phyloP scores from a whole-genome alignment of 2,113 vertebrate genomes.

The Thunnus maccoyii region DNA sequence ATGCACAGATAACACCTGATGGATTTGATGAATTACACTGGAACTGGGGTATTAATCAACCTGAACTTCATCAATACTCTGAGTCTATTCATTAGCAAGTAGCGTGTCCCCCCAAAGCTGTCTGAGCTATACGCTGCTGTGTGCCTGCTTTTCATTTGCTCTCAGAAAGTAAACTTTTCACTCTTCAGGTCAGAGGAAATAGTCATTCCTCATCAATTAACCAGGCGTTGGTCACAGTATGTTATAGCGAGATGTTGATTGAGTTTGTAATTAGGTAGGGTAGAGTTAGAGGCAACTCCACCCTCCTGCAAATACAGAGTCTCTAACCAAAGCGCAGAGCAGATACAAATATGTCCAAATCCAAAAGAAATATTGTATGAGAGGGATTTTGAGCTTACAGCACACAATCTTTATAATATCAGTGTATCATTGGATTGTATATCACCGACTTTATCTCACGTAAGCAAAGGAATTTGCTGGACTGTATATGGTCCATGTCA shows the following conservation, averaged over 20 bases:
- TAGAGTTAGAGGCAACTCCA: background rate
- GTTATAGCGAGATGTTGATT: constrained; percentile 30
- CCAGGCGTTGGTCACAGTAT: constrained; percentile 7
- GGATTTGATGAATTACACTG: constrained; percentile 57
- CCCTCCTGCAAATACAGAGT: background rate
- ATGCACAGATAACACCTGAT: constrained; percentile 31
- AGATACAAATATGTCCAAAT: background rate
- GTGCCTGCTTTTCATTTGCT: constrained; percentile 63
- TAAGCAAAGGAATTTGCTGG: constrained; percentile 23
- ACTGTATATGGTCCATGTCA: constrained; percentile 21
- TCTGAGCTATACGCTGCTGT: background rate
- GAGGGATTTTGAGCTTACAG: background rate
- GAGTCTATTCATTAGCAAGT: constrained; percentile 44
- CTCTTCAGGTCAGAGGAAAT: constrained; percentile 51
- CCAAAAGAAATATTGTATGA: background rate
- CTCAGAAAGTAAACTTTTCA: constrained; percentile 44
- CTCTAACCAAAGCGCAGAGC: background rate
- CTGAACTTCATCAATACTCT: constrained; percentile 29
- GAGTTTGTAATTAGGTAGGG: constrained; percentile 44
- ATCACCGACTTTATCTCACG: constrained; percentile 34
- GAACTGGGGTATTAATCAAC: constrained; percentile 46
- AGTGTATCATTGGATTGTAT: constrained; percentile 2
- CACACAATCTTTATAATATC: constrained; percentile 43
- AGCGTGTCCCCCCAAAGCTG: constrained; percentile 19
- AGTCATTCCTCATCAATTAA: constrained; percentile 61